Conservation (phyloP, 2,888 invertebrate species). For the Calliopum simillimum region DNA sequence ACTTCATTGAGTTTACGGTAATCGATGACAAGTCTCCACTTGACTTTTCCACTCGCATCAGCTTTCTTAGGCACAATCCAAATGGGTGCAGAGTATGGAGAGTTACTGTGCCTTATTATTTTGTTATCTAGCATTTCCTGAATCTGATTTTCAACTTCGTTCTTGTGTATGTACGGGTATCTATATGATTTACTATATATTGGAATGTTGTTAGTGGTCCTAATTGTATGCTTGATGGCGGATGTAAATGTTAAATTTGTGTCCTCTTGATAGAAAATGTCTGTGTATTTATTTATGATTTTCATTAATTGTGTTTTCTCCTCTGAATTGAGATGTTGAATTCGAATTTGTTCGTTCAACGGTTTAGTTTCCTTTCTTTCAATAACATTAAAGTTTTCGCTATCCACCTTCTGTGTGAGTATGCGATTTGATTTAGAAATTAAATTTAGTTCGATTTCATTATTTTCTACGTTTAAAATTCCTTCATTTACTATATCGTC, state of each 20-base stretch:
- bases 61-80: slow-evolving; percentile 35
- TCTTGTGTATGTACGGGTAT: slow-evolving; percentile 35
- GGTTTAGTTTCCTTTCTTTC: neutral
- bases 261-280: slow-evolving; percentile 22
- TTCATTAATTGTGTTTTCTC: slow-evolving; percentile 17
- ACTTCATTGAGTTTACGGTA: slow-evolving; percentile 36
- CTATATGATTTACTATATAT: slow-evolving; percentile 33
- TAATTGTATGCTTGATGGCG: slow-evolving; percentile 34
- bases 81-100: slow-evolving; percentile 29
- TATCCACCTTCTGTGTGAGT: slow-evolving; percentile 21
- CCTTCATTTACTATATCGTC: too few species aligned
- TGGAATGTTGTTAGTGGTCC: slow-evolving; percentile 23
- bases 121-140: slow-evolving; percentile 33
- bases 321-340: slow-evolving; percentile 33
- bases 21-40: slow-evolving; percentile 37
- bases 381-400: slow-evolving; percentile 15
- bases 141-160: slow-evolving; percentile 34
- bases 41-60: slow-evolving; percentile 31
- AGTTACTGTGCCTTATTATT: slow-evolving; percentile 36
- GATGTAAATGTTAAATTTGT: slow-evolving; percentile 28
- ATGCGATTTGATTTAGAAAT: too few species aligned
- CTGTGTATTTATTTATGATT: slow-evolving; percentile 20
- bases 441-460: neutral
- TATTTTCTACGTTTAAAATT: neutral
- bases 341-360: slow-evolving; percentile 23